Evolutionary conservation across 2,113 vertebrate species (phyloP), one percentile per base, ranked within the genome.

Genomic region (Tenebrosternarchus preto): DNA sequence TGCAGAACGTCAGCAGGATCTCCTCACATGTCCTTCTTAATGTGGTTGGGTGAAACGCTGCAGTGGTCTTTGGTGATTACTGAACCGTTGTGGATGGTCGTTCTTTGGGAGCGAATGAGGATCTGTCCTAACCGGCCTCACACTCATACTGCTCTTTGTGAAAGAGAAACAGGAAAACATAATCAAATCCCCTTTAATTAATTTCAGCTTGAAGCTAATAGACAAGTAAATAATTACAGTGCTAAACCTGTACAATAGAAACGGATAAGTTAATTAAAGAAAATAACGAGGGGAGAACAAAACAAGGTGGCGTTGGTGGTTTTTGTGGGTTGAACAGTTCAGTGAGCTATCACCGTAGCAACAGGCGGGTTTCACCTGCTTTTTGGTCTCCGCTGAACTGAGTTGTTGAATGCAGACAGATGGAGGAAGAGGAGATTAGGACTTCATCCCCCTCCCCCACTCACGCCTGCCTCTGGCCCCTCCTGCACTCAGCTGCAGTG

Each of bases 121-220:
- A 86, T 88, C 74, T 84, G 66, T 27, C 77, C 83, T 82, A 80
- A 85, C 83, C 86, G 85, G 83, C 82, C 80, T 67, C 71, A 67
- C 57, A 25, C 19, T 84, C 82, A 82, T 80, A 80, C 53, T 80
- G 78, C 84, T 76, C 50, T 85, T 78, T 84, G 46, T n/a, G 59
- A 57, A 82, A 84, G n/a, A n/a, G 66, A 83, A 82, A 86, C 73
- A 73, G 33, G 84, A 85, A 76, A 75, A 43, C 64, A 56, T 61
- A 86, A 88, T 86, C 27, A 82, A 85, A 88, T 91, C 75, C 81
- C 86, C 86, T 90, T 90, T 89, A 89, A 88, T 91, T 87, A 90
- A 88, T 80, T 80, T 68, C 69, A 87, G 85, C 82, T 89, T 76
- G 85, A 84, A 69, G 69, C 20, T 33, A 76, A 89, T 85, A 89